Base-by-base conservation (phyloP, 1,140 invertebrate genomes). In the Condylostylus longicornis region DNA sequence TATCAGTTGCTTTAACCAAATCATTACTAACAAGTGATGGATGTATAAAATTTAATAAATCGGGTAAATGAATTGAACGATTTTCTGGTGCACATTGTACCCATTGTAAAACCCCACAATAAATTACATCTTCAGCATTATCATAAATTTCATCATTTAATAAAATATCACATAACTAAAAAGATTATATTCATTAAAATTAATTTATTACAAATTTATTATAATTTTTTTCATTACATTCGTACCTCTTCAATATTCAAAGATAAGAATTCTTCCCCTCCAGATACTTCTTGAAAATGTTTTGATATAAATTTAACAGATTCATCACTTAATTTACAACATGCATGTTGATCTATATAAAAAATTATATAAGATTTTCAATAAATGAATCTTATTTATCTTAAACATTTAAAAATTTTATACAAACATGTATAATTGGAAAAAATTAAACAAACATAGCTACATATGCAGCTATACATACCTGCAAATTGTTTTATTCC, bases 271-370 rank as follows among this genome's bases (percentile, higher is more conserved):
- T 44, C 43, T 18, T 44, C 43, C 36, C 37, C 29, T 29, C 29
- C 20, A 3, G 38, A 29, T 1, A 44, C 40, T 22, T 44, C 43
- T 20, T 44, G 40, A 18, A 44, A 44, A 38, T 41, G 36, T 13
- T 20, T 35, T 8, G 38, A 30, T 5, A 38, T 30, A 20, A 32
- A 38, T 35, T 41, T 33, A 5, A 22, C 28, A 12, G 43, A 32
- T 20, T 25, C 29, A 17, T 44, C 35, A n/a, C 35, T n/a, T 10
- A 41, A 20, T n/a, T 29, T 25, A 14, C 25, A 32, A 33, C 15
- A 19, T 13, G 18, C 10, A 22, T 34, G 18, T 4, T 22, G 18
- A n/a, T 22, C 33, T 34, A 15, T 10, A 34, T 19, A 4, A 15
- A 32, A 32, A 32, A 17, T 14, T 4, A 15, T 4, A 4, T 14